Evolutionary conservation across 2,888 invertebrate species (phyloP), one percentile per base, ranked within the genome.

Genomic region (Lymantria monacha): DNA sequence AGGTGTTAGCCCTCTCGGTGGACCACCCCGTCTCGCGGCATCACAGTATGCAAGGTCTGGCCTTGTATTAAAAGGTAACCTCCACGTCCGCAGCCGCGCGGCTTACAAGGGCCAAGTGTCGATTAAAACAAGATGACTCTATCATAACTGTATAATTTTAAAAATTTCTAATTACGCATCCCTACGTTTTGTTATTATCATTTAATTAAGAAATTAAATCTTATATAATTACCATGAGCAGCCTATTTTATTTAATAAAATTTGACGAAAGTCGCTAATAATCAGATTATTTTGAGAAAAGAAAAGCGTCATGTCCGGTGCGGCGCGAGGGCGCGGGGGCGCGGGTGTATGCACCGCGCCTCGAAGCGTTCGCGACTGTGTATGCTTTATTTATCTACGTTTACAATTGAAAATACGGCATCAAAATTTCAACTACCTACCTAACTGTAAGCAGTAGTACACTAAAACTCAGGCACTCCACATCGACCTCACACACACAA

Each of bases 71-170:
- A 22, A 22, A 22, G 22, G 22, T 22, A n/a, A 22, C 22, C 22
- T 5, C 2, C 2, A 22, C 5, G 22, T 33, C 2, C 9, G 33
- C 33, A 8, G 33, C 5, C 22, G 66, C 63, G 59, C 14, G 12
- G 13, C 5, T 44, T 37, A 15, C 77, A 69, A 66, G 77, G 60
- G 64, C 80, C 84, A 74, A 76, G 77, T 74, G 79, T 70, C 79
- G 81, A 76, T 74, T 59, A 81, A 84, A 81, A 79, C 82, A 83
- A 87, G 72, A 74, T 84, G 79, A 85, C 83, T 81, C 86, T 90
- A 91, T 88, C 79, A 84, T 91, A 88, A 91, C 89, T 89, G 90
- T 90, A 91, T 91, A 90, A 89, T 89, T 90, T 91, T 90, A 89
- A 90, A 91, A 91, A 90, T 84, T 75, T 88, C 91, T 91, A 91